Evolutionary conservation across 2,113 vertebrate species (phyloP).

Genomic region (Oophaga pumilio): DNA sequence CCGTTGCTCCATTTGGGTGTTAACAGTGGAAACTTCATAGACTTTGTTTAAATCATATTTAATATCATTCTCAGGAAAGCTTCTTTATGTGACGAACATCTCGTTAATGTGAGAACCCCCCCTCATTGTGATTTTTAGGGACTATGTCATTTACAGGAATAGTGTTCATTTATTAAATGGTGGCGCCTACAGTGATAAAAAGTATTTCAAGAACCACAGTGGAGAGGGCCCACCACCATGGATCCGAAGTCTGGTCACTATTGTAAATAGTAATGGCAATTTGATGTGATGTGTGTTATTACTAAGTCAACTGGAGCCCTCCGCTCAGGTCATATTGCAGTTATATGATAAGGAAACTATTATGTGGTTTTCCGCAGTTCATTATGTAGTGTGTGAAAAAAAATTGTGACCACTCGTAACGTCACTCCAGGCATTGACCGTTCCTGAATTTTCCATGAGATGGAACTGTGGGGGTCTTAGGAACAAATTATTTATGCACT

Average conservation of each 20-base stretch:
- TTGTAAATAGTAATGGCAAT: slow-evolving; percentile 2
- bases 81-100: background rate
- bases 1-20: background rate
- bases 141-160: background rate
- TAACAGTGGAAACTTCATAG: background rate
- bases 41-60: background rate
- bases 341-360: background rate
- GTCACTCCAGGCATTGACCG: background rate
- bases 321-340: background rate
- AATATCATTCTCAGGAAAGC: slow-evolving; percentile 26
- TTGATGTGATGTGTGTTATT: slow-evolving; percentile 41
- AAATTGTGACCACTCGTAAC: background rate
- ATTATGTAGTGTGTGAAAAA: background rate
- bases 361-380: background rate
- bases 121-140: background rate
- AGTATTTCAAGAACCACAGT: background rate
- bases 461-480: background rate
- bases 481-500: background rate
- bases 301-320: background rate
- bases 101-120: background rate
- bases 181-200: background rate
- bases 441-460: background rate
- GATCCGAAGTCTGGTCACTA: background rate
- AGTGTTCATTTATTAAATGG: background rate
- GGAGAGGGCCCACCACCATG: background rate